phyloP scores from a whole-genome alignment of 2,113 vertebrate genomes.

The Scomber scombrus region DNA sequence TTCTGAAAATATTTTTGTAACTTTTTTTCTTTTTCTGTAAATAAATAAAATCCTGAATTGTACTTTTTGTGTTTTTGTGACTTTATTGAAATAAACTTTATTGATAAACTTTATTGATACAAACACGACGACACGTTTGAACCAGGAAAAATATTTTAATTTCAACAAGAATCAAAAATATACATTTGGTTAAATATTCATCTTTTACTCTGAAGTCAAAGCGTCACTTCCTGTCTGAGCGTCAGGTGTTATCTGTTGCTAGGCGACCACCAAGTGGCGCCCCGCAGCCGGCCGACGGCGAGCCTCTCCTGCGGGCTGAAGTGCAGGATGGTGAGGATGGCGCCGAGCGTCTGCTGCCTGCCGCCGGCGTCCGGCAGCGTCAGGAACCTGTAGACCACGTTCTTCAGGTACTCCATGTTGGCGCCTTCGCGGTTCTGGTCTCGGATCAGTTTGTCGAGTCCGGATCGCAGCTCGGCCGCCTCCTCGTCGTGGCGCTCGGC shows the following conservation, averaged over 20 bases:
- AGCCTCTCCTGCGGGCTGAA: constrained; percentile 94
- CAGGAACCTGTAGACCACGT: constrained; percentile 92
- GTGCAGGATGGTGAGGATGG: constrained; percentile 94
- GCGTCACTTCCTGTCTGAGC: too few relatives aligned
- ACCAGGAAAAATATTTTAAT: constrained; percentile 68
- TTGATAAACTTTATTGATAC: too few relatives aligned
- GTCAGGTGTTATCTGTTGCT: constrained; percentile 81
- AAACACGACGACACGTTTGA: neutral
- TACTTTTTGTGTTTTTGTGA: too few relatives aligned
- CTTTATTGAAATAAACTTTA: too few relatives aligned
- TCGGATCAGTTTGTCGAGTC: constrained; percentile 86
- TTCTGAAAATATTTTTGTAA: too few relatives aligned
- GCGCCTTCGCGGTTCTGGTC: constrained; percentile 92
- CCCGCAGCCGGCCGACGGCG: constrained; percentile 83
- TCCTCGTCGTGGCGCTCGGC: constrained; percentile 88
- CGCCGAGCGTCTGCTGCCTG: constrained; percentile 92
- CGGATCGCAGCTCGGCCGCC: constrained; percentile 66
- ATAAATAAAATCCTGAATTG: constrained; percentile 15
- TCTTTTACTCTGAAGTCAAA: too few relatives aligned
- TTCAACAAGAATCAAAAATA: constrained; percentile 65
- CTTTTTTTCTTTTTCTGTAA: constrained; percentile 1
- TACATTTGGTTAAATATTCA: constrained; percentile 12
- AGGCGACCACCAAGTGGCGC: constrained; percentile 85
- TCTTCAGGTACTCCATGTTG: constrained; percentile 98
- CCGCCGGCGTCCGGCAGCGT: constrained; percentile 90